Evolutionary conservation across 2,113 vertebrate species (phyloP), one percentile per base, ranked within the genome.

Genomic region (Sinosuthora webbiana): DNA sequence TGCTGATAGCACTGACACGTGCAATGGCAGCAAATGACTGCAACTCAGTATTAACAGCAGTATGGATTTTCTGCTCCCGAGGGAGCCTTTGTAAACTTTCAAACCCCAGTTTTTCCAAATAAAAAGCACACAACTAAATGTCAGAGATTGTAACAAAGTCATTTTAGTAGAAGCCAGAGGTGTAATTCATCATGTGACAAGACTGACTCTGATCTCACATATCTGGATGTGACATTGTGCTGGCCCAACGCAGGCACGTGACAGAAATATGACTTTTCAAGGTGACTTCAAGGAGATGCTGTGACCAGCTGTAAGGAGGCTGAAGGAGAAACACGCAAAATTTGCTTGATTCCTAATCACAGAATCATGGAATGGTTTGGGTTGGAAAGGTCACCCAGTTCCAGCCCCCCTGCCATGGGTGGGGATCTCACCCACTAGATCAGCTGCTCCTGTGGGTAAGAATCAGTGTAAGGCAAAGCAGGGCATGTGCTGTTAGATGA

Each of bases 161-260:
- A 44, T 77, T 83, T 90, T 50, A 56, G 50, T 41, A 56, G 68
- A 81, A 68, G 52, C n/a, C 71, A 86, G 73, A 83, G 64, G 41
- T 71, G 20, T 42, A 59, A 90, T 90, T 86, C 41, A 45, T 86
- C 44, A 75, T 9, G 64, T 86, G 88, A 86, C 62, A 70, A 83
- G 50, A 35, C 52, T 59, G 37, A 69, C 49, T 85, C 53, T 25
- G 71, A 57, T 69, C 50, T 86, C 65, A 41, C 0, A 0, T 13
- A 41, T 2, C 1, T 15, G 39, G 30, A 10, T 78, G 35, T 75
- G 73, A 89, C 83, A 75, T 53, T 83, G 68, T 0, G 0, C 21
- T 87, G 76, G 60, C 39, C 55, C 63, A 47, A 27, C 0, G 0
- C 0, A 5, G 69, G 71, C 20, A 65, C 0, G 0, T 2, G 5